A percentile compares a stretch with the other conserved stretches of the same genome.
phyloP scores from a whole-genome alignment of 2,888 invertebrate species.

The Chrysina gloriosa region DNA sequence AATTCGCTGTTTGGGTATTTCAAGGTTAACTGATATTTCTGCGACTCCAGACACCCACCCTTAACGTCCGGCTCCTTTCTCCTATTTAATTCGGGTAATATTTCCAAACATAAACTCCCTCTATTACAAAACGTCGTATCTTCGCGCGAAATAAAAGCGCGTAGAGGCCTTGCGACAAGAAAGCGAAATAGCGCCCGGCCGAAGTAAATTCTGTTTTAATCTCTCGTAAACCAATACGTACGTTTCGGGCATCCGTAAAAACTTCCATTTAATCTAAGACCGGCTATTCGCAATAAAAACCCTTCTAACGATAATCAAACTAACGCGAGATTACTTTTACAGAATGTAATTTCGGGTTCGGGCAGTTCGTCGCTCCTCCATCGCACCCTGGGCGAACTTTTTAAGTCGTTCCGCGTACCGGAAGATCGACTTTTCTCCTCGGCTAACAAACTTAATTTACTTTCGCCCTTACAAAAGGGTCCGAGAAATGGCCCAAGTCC shows the following conservation, averaged over 20 bases:
- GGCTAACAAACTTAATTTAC: constrained; percentile 35
- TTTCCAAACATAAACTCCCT: no score
- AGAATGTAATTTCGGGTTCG: constrained; percentile 24
- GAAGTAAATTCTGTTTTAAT: constrained; percentile 17
- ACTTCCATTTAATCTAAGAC: constrained; percentile 29
- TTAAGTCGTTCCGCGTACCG: constrained; percentile 17
- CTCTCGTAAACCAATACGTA: constrained; percentile 8
- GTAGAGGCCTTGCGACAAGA: no score
- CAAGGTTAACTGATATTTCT: no score
- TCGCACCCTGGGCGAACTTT: constrained; percentile 4
- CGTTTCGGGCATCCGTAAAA: not conserved
- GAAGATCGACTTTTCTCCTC: constrained; percentile 25
- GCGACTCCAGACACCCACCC: no score
- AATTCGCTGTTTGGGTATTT: no score
- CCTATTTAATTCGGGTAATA: no score
- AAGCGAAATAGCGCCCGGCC: no score
- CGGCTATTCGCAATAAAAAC: constrained; percentile 29
- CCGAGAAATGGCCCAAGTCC: constrained; percentile 18
- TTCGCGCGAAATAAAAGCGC: no score
- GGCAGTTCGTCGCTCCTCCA: not conserved
- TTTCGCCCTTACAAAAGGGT: constrained; percentile 21
- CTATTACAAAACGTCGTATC: no score
- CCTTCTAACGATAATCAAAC: constrained; percentile 34
- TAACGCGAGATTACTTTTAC: constrained; percentile 35
- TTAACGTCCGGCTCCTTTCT: no score